phyloP scores from a whole-genome alignment of 2,113 vertebrate species.

The Sinocyclocheilus anshuiensis region DNA sequence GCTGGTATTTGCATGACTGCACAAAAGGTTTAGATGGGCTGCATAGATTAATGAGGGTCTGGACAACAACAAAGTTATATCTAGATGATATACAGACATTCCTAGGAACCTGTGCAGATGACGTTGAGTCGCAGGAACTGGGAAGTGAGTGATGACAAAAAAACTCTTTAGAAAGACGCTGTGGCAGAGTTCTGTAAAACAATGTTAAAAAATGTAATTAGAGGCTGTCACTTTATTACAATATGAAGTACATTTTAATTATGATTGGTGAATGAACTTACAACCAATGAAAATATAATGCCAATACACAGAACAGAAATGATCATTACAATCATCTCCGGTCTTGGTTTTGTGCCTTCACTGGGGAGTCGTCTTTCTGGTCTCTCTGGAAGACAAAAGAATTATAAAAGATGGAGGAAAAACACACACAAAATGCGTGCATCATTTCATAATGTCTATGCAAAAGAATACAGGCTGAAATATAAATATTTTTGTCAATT shows the following conservation, averaged over 20 bases:
- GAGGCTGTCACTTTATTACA: background rate
- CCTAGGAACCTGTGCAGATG: background rate
- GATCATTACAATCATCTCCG: background rate
- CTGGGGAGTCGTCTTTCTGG: background rate
- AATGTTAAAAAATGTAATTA: background rate
- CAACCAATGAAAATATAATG: background rate
- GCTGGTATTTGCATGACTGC: no score
- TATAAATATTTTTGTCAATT: background rate
- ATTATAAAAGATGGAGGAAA: background rate
- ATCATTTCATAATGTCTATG: background rate
- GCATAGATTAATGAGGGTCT: no score
- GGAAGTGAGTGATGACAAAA: no score
- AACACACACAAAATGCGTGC: background rate
- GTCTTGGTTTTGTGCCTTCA: background rate
- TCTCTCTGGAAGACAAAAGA: background rate
- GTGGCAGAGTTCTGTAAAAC: no score
- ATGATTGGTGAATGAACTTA: background rate
- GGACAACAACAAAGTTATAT: background rate
- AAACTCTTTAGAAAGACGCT: background rate
- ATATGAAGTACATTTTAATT: background rate
- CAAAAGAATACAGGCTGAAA: background rate
- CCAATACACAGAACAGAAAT: background rate
- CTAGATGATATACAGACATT: background rate
- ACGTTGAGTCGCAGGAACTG: no score
- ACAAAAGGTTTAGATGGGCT: no score